Percentiles rank a stretch among this genome's conserved stretches.
These are phyloP conservation scores for Pteropus alecto DNA, from an alignment of 2,113 vertebrate species.

Conservation along the genomic window DNA sequence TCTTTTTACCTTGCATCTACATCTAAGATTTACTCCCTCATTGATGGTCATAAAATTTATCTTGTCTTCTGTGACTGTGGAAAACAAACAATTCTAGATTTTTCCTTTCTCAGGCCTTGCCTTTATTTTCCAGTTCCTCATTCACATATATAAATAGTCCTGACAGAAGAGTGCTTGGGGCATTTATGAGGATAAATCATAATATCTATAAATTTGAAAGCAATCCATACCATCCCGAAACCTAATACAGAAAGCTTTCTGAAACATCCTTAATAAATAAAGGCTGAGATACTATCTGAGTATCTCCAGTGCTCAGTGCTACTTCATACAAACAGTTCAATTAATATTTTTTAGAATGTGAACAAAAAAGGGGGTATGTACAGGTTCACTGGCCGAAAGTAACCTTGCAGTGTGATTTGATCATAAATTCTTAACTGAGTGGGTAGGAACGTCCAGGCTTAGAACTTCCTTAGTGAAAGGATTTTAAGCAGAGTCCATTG, in stretches of 20 bases:
- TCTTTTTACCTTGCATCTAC: background rate
- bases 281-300: background rate
- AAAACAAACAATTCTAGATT: constrained; percentile 33
- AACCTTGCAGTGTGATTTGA: background rate
- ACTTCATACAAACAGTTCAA: constrained; percentile 8
- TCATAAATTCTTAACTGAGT: background rate
- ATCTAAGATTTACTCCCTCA: background rate
- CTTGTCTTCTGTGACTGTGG: background rate
- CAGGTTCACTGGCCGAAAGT: background rate
- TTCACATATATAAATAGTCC: background rate
- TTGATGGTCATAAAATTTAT: background rate
- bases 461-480: background rate
- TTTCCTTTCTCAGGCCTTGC: constrained; percentile 23
- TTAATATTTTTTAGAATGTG: background rate
- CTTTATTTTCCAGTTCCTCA: constrained; percentile 21
- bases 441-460: background rate
- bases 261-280: constrained; percentile 14
- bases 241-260: constrained; percentile 6
- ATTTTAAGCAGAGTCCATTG: background rate
- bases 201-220: constrained; percentile 39
- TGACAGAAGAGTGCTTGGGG: background rate
- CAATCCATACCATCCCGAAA: background rate
- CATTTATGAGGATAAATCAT: background rate
- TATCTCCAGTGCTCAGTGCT: background rate
- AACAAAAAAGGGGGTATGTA: background rate